A percentile compares a stretch with the other conserved stretches of the same genome.
Conservation (phyloP, 2,888 invertebrate genomes). For the Nemotelus pantherinus region DNA sequence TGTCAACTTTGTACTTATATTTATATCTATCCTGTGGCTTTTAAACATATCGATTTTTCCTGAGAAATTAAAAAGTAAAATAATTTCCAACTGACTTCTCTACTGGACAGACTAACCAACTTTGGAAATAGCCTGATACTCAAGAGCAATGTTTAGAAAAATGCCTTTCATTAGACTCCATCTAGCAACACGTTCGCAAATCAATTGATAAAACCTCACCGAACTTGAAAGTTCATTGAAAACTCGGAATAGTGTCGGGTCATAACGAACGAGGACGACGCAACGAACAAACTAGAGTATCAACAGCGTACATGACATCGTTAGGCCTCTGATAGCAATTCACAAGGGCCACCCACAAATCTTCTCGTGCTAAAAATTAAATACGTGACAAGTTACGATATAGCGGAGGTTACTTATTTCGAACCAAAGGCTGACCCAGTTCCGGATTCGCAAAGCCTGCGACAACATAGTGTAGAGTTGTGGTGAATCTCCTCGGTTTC, state of each 20-base stretch:
- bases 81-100: no score
- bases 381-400: slow-evolving; percentile 34
- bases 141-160: no score
- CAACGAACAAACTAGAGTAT: neutral
- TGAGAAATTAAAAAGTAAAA: no score
- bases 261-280: neutral
- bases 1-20: no score
- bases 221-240: slow-evolving; percentile 4
- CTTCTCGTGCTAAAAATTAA: slow-evolving; percentile 31
- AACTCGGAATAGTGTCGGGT: neutral
- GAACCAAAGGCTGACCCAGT: neutral
- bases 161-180: no score
- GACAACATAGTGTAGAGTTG: neutral
- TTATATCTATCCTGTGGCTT: no score
- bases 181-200: no score
- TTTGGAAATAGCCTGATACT: no score
- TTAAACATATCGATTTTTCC: no score
- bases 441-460: neutral
- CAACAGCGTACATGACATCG: neutral
- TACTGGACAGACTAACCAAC: no score
- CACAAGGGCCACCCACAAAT: slow-evolving; percentile 24
- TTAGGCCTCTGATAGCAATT: neutral
- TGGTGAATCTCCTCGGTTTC: neutral
- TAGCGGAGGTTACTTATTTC: neutral
- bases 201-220: neutral